These are phyloP conservation scores for Phoxinus dragarum DNA, from an alignment of 2,797 vertebrate genomes.

Conservation along the genomic window DNA sequence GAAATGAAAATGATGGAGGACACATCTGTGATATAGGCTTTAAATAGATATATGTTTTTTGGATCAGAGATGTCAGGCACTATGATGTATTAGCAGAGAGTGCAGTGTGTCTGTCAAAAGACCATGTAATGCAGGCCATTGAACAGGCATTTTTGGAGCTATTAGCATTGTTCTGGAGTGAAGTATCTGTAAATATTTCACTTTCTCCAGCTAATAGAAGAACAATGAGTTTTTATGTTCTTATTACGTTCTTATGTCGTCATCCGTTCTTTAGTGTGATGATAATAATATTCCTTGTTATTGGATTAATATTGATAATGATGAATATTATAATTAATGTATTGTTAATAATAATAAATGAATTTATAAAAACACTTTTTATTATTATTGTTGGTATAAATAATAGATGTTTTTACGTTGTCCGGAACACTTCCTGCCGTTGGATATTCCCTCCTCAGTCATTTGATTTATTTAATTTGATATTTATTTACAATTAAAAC, in stretches of 20 bases:
- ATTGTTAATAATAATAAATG: too few relatives aligned
- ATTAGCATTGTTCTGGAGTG: constrained; percentile 6
- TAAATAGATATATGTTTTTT: neutral
- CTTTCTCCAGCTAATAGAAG: neutral
- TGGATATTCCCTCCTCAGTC: too few relatives aligned
- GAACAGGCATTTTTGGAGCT: constrained; percentile 1
- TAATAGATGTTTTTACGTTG: too few relatives aligned
- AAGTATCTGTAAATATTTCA: neutral
- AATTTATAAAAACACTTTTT: too few relatives aligned
- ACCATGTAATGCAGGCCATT: neutral
- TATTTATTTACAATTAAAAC: neutral
- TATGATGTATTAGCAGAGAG: constrained; percentile 8
- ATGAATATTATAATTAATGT: too few relatives aligned
- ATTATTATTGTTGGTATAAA: too few relatives aligned
- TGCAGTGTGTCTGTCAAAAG: constrained; percentile 19
- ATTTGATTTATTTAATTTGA: too few relatives aligned
- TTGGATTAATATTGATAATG: too few relatives aligned
- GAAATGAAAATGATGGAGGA: constrained; percentile 26
- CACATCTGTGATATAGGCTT: constrained; percentile 1
- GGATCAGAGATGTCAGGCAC: constrained; percentile 6
- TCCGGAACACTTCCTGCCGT: too few relatives aligned
- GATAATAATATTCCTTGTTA: neutral
- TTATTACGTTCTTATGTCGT: too few relatives aligned
- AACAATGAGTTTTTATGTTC: neutral
- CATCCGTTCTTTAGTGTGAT: too few relatives aligned